Percentiles rank a stretch among this genome's conserved stretches.
These are phyloP conservation scores for Octopus bimaculoides DNA, from an alignment of 1,140 invertebrate species.

Conservation along the genomic window DNA sequence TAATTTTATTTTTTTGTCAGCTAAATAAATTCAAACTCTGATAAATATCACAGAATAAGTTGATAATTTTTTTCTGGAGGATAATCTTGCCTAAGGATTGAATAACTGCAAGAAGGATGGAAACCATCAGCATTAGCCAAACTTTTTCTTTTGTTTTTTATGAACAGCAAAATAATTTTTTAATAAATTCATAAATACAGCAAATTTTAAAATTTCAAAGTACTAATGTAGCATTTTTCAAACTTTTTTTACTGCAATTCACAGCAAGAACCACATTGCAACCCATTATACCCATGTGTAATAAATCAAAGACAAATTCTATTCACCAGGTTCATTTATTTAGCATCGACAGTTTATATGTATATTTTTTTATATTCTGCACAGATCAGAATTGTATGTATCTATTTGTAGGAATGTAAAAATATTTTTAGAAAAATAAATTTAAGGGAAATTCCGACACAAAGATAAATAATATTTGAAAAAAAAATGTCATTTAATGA, in stretches of 20 bases:
- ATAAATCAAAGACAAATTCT: neutral
- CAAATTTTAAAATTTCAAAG: too few species aligned
- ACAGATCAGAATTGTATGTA: neutral
- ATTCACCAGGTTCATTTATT: neutral
- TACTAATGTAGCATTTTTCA: too few species aligned
- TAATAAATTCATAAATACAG: too few species aligned
- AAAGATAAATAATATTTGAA: neutral
- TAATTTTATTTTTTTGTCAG: too few species aligned
- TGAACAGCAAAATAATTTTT: too few species aligned
- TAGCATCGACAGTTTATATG: neutral
- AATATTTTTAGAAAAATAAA: neutral
- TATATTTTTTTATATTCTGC: neutral
- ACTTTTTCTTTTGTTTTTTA: too few species aligned
- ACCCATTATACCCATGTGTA: neutral
- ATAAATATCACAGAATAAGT: too few species aligned
- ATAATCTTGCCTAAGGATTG: too few species aligned
- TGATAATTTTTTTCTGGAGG: too few species aligned
- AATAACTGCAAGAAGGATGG: too few species aligned
- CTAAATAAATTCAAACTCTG: too few species aligned
- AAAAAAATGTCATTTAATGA: neutral
- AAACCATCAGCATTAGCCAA: too few species aligned
- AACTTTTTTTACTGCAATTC: neutral
- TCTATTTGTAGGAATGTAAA: neutral
- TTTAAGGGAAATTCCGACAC: neutral
- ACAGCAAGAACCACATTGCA: neutral